Evolutionary conservation across 1,140 invertebrate genomes (phyloP).

Genomic region (Drosophila grimshawi): DNA sequence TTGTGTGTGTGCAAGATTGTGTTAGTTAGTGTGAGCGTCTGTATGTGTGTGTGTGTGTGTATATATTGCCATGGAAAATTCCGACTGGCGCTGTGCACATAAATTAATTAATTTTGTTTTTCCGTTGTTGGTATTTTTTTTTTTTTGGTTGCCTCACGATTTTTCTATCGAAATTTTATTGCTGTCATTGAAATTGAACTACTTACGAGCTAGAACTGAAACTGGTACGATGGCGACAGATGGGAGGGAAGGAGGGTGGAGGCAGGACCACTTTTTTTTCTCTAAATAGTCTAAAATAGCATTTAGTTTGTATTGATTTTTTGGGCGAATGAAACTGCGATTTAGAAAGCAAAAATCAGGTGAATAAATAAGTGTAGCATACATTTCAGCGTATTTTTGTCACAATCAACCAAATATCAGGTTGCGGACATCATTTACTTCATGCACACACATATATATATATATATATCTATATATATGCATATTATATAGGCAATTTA

Average conservation of each 20-base stretch:
- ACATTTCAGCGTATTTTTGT: slow-evolving; percentile 30
- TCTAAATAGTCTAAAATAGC: slow-evolving; percentile 65
- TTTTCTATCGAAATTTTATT: slow-evolving; percentile 56
- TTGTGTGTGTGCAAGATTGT: slow-evolving; percentile 23
- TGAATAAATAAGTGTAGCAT: slow-evolving; percentile 42
- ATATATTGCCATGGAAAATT: slow-evolving; percentile 77
- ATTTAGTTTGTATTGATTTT: slow-evolving; percentile 67
- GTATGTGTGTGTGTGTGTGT: slow-evolving; percentile 35
- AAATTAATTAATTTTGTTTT: slow-evolving; percentile 82
- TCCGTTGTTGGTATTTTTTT: slow-evolving; percentile 37
- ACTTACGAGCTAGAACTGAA: slow-evolving; percentile 17
- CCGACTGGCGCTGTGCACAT: slow-evolving; percentile 61
- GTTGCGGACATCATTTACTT: neutral
- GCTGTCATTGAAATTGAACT: slow-evolving; percentile 56
- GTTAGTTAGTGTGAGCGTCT: slow-evolving; percentile 15
- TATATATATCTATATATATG: slow-evolving; percentile 21
- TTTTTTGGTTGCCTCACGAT: slow-evolving; percentile 11
- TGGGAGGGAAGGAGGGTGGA: too few species aligned
- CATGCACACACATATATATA: too few species aligned
- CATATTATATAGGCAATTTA: slow-evolving; percentile 19
- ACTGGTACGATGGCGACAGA: neutral
- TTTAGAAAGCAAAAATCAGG: slow-evolving; percentile 43
- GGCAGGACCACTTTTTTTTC: slow-evolving; percentile 19
- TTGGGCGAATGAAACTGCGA: slow-evolving; percentile 49
- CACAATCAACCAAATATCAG: too few species aligned